These are phyloP conservation scores for Listronotus bonariensis DNA, from an alignment of 1,140 invertebrate species.

Conservation along the genomic window DNA sequence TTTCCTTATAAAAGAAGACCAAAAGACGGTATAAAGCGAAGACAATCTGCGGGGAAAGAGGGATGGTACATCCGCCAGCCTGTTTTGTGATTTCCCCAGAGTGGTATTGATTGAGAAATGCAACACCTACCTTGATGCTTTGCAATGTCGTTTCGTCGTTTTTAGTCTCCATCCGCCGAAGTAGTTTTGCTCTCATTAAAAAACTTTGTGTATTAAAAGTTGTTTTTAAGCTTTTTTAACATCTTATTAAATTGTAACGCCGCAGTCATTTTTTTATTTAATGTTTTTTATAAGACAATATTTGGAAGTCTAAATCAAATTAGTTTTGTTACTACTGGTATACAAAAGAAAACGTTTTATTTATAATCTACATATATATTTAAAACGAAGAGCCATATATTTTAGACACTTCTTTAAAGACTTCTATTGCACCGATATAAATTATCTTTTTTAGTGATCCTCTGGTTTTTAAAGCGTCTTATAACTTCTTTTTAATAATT, in stretches of 20 bases:
- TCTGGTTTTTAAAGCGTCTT: no score
- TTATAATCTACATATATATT: no score
- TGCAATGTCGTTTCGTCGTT: slow-evolving; percentile 37
- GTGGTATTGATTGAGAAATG: slow-evolving; percentile 51
- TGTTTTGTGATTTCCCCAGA: slow-evolving; percentile 53
- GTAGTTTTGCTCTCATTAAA: slow-evolving; percentile 40
- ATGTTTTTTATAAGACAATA: no score
- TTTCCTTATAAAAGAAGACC: slow-evolving; percentile 17
- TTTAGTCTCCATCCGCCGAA: slow-evolving; percentile 16
- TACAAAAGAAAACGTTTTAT: no score
- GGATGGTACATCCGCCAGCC: slow-evolving; percentile 30
- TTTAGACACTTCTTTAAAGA: no score
- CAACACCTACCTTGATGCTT: slow-evolving; percentile 47
- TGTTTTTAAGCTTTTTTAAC: slow-evolving; percentile 30
- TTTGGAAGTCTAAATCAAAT: no score
- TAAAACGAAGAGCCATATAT: no score
- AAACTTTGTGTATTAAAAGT: slow-evolving; percentile 41
- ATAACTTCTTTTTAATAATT: no score
- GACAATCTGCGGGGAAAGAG: slow-evolving; percentile 21
- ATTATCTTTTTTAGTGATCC: no score
- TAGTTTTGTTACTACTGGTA: no score
- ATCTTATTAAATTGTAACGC: slow-evolving; percentile 17
- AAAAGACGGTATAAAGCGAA: slow-evolving; percentile 22
- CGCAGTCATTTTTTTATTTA: slow-evolving; percentile 5
- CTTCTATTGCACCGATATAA: no score